Evolutionary conservation across 1,140 invertebrate genomes (phyloP), one percentile per base, ranked within the genome.

Genomic region (Megalopta genalis): DNA sequence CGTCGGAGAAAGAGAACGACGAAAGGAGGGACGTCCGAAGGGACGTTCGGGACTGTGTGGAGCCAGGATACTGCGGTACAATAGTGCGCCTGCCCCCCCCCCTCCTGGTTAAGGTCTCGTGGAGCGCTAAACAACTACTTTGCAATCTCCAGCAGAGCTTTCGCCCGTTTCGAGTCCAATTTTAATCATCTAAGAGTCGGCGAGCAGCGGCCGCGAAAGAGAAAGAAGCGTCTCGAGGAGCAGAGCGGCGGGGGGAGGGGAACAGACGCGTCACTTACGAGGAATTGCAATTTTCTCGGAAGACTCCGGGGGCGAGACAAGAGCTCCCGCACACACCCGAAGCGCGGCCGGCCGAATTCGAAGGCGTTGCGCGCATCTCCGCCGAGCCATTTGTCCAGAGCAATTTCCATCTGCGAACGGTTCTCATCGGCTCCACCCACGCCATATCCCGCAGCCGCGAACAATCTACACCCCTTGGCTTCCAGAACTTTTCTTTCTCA

Each of bases 331-430:
- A 46, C 46, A 1, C 46, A 21, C 60, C 8, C 32, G 1, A 32
- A 5, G 1, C 37, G 8, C 18, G 16, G 69, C 52, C 69, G 69
- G 42, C 42, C 59, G 12, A 81, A 81, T 81, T 81, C 80, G 37
- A 67, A 39, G 54, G 37, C 67, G 62, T 68, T 57, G 69, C 59
- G 63, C 65, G 49, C 60, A 81, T 60, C 78, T 67, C 57, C 39
- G 14, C 49, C 67, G 60, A 68, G 21, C 59, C 64, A 72, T 80
- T 80, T 25, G 80, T 73, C 69, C 57, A 78, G 78, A 80, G 74
- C 77, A 70, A 83, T 85, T 83, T 86, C 78, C 81, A 86, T 86
- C 76, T 74, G 75, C 67, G 76, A 81, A 76, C 67, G 74, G 82
- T 73, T 81, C 74, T 81, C 69, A 68, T 80, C 72, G 77, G 25